Conservation (phyloP, 2,113 vertebrate species). For the Phylloscopus trochiloides region DNA sequence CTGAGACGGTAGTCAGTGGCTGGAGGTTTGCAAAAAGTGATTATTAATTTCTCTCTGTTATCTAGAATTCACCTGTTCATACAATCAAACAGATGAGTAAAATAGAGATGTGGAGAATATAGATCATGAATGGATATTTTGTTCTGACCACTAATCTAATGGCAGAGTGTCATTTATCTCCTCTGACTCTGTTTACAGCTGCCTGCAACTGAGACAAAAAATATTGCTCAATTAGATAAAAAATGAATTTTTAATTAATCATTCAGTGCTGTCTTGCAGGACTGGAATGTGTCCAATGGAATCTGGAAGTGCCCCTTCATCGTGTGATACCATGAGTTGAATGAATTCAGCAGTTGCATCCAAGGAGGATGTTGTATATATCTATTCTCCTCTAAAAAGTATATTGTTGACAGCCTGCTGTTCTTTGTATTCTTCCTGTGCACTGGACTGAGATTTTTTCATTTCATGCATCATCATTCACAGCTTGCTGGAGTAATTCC, state of each 20-base stretch:
- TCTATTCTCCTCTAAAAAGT: not conserved
- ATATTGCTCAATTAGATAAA: not conserved
- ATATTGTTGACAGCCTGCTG: not conserved
- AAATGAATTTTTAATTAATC: not conserved
- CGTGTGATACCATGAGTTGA: not conserved
- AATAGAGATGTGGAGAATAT: not conserved
- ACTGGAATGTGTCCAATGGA: not conserved
- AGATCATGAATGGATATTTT: not conserved
- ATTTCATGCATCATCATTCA: slow-evolving; percentile 64
- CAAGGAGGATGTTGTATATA: not conserved
- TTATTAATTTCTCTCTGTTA: not conserved
- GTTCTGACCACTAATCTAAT: not conserved
- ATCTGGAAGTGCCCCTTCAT: not conserved
- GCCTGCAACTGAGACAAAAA: not conserved
- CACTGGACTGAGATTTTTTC: slow-evolving; percentile 40
- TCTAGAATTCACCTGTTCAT: not conserved
- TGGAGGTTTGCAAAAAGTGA: not conserved
- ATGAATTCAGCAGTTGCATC: not conserved
- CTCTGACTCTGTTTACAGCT: not conserved
- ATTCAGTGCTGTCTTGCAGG: not conserved
- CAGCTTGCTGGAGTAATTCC: slow-evolving; percentile 50
- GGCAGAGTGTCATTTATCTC: not conserved
- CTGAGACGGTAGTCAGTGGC: not conserved
- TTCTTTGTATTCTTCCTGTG: slow-evolving; percentile 36
- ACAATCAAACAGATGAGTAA: not conserved